Evolutionary conservation across 2,113 vertebrate genomes (phyloP).

Genomic region (Hirundichthys speculiger): DNA sequence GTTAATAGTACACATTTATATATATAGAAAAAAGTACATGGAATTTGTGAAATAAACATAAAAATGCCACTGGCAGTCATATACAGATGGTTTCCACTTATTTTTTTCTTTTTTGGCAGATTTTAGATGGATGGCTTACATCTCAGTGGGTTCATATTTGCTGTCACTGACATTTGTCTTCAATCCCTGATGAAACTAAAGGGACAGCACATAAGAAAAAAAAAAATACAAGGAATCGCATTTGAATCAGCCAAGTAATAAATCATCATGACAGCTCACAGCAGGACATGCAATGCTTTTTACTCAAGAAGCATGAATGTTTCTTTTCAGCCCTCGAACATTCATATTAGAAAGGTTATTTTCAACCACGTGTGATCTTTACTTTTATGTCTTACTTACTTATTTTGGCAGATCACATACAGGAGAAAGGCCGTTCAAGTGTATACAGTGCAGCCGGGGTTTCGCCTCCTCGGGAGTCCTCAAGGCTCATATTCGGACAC

Average conservation of each 20-base stretch:
- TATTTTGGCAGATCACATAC: slow-evolving; percentile 89
- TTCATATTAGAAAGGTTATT: background rate
- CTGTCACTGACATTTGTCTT: slow-evolving; percentile 4
- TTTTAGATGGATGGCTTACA: background rate
- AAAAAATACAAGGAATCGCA: background rate
- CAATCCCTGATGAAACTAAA: slow-evolving; percentile 3
- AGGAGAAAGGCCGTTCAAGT: slow-evolving; percentile 96
- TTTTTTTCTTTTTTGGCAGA: background rate
- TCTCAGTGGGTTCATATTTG: slow-evolving; percentile 3
- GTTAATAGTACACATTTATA: no score
- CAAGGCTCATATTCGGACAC: slow-evolving; percentile 95
- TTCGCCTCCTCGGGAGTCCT: slow-evolving; percentile 97
- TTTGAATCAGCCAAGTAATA: slow-evolving; percentile 10
- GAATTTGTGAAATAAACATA: background rate
- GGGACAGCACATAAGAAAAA: background rate
- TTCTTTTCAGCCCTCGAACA: background rate
- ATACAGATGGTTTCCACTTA: background rate
- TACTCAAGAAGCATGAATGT: background rate
- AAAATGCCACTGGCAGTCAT: background rate
- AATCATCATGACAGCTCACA: background rate
- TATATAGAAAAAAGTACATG: no score
- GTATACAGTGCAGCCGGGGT: slow-evolving; percentile 94
- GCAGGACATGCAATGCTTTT: background rate
- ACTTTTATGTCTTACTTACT: background rate
- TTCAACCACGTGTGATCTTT: background rate